Evolutionary conservation across 2,797 vertebrate genomes (phyloP).

Genomic region (Poecile montanus): DNA sequence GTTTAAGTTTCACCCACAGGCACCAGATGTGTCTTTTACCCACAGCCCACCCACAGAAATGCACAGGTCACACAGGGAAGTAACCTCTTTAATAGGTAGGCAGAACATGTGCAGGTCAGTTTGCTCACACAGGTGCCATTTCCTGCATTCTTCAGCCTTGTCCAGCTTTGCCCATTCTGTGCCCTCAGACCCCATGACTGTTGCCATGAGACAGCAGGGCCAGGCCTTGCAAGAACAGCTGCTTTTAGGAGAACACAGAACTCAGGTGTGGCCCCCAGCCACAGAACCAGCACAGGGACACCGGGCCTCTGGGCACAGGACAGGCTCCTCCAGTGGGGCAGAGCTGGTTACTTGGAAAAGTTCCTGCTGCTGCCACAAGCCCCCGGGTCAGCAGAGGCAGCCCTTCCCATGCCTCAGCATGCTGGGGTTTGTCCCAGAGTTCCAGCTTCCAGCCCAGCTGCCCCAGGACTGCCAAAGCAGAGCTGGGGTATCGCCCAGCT

Average conservation of each 20-base stretch:
- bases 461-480: not conserved
- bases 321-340: rapidly evolving
- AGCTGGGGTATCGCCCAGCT: not conserved
- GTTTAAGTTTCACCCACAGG: not conserved
- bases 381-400: not conserved
- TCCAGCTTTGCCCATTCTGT: not conserved
- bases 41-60: not conserved
- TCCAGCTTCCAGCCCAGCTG: not conserved
- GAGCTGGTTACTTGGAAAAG: not conserved
- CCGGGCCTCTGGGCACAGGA: not conserved
- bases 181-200: not conserved
- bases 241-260: not conserved
- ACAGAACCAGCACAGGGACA: not conserved
- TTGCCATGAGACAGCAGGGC: not conserved
- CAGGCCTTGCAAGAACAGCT: not conserved
- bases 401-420: not conserved
- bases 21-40: not conserved
- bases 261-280: not conserved
- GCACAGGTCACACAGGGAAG: not conserved
- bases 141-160: not conserved
- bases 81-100: slow-evolving; percentile 44
- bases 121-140: not conserved
- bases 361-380: rapidly evolving
- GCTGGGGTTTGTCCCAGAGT: not conserved
- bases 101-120: not conserved